Base-by-base conservation (phyloP, 2,113 vertebrate genomes). In the Telmatochromis bifrenatus region DNA sequence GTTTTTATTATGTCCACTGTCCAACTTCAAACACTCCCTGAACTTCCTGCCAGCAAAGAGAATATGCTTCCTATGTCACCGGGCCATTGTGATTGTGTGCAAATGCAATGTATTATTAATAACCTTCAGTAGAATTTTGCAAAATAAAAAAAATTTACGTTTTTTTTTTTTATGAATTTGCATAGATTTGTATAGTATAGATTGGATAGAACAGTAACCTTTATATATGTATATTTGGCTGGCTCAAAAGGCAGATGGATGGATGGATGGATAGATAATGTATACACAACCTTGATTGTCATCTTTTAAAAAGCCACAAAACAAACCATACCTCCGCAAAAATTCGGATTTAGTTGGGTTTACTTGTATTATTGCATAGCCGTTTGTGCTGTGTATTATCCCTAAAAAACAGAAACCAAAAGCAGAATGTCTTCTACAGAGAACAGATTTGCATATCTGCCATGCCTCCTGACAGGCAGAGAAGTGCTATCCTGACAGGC, bases 41-140 rank as follows among this genome's bases (percentile, higher is more conserved):
- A 84, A 89, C 95, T 96, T 96, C 96, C 96, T 95, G 93, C 23
- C 90, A 84, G 85, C 85, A 87, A 42, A 83, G 55, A 81, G 87
- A 92, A 89, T 86, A 89, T 90, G 93, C 94, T 96, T 96, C 95
- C 96, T 93, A 45, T 94, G 94, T 92, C 92, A 91, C 12, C 80
- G 31, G 91, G 86, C 15, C 81, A 23, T 53, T 54, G 37, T 81
- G 81, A 84, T 33, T 89, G 62, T 86, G 53, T 81, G 83, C 14
- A 23, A 12, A 28, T 54, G 37, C 28, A 4, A 65, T 86, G 80
- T 92, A 65, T 89, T 83, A 54, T 79, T 81, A 45, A 45, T 54
- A 19, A 31, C 23, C 8, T 58, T 80, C 8, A 39, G 82, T 19
- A 8, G 21, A 5, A 4, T 31, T 65, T 60, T 62, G 2, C 73